phyloP scores from a whole-genome alignment of 2,888 invertebrate species.

The Branchellion lobata region DNA sequence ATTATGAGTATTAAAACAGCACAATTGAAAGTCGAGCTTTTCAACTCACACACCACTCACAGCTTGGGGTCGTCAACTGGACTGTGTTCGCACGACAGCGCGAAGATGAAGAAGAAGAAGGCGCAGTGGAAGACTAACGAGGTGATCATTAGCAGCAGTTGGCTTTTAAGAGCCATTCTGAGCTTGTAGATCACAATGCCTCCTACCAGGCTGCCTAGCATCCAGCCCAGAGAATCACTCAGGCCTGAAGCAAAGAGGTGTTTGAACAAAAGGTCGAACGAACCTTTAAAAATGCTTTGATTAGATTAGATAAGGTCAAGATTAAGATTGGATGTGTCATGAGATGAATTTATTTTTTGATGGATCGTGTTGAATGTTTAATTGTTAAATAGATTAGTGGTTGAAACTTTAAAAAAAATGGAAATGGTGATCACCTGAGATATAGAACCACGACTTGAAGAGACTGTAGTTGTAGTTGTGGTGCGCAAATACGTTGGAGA shows the following conservation, averaged over 20 bases:
- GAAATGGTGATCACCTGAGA: slow-evolving; percentile 35
- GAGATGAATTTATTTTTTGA: no score
- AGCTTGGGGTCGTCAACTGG: background rate
- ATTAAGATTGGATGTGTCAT: no score
- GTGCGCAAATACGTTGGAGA: slow-evolving; percentile 36
- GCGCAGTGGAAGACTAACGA: slow-evolving; percentile 34
- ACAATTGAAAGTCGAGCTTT: no score
- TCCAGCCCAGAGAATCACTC: slow-evolving; percentile 41
- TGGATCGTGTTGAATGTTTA: background rate
- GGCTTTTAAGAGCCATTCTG: slow-evolving; percentile 19
- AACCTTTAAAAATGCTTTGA: no score
- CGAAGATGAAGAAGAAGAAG: slow-evolving; percentile 45
- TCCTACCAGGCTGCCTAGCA: slow-evolving; percentile 37
- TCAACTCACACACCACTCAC: background rate
- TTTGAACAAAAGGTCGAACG: no score
- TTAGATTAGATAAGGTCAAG: no score
- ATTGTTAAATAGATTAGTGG: background rate
- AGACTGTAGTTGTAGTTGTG: slow-evolving; percentile 32
- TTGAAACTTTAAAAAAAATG: no score
- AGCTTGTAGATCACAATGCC: slow-evolving; percentile 36
- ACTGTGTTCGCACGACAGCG: slow-evolving; percentile 32
- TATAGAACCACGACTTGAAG: slow-evolving; percentile 35
- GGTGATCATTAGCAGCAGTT: slow-evolving; percentile 34
- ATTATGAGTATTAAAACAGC: no score
- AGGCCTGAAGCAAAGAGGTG: slow-evolving; percentile 41